Conservation (phyloP, 2,113 vertebrate genomes). For the Turnix velox region DNA sequence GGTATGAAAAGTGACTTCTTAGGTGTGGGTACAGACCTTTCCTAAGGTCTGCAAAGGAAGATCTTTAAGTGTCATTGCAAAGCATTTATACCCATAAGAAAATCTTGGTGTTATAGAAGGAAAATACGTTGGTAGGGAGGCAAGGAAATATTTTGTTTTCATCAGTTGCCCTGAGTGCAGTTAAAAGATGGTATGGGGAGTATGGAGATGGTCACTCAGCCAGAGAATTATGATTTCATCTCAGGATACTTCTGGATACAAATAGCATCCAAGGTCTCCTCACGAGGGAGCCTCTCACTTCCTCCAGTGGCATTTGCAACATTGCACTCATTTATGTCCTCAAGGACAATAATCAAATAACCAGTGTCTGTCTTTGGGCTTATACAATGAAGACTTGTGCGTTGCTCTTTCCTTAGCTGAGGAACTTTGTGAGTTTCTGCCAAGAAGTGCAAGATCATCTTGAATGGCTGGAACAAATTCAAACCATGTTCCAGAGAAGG, state of each 20-base stretch:
- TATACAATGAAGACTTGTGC: slow-evolving; percentile 50
- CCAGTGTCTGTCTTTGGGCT: slow-evolving; percentile 10
- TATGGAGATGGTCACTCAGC: background rate
- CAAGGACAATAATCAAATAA: slow-evolving; percentile 50
- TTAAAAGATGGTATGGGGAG: background rate
- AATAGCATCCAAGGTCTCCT: slow-evolving; percentile 30
- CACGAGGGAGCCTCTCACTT: slow-evolving; percentile 36
- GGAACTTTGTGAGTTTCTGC: slow-evolving; percentile 45
- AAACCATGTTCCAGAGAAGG: slow-evolving; percentile 43
- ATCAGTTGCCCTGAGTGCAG: background rate
- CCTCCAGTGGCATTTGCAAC: slow-evolving; percentile 49
- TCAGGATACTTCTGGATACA: slow-evolving; percentile 46
- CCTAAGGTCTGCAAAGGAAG: background rate
- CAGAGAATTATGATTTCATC: slow-evolving; percentile 46
- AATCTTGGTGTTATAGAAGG: background rate
- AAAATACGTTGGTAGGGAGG: background rate
- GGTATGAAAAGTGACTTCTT: background rate
- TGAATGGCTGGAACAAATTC: slow-evolving; percentile 62
- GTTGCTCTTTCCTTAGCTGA: slow-evolving; percentile 38
- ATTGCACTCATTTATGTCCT: slow-evolving; percentile 45
- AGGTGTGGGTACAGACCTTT: background rate
- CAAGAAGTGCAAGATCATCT: slow-evolving; percentile 55
- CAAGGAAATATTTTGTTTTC: slow-evolving; percentile 33
- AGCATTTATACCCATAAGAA: background rate
- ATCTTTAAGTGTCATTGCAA: background rate